These are phyloP conservation scores for Linepithema humile DNA, from an alignment of 1,140 invertebrate genomes.

Conservation along the genomic window DNA sequence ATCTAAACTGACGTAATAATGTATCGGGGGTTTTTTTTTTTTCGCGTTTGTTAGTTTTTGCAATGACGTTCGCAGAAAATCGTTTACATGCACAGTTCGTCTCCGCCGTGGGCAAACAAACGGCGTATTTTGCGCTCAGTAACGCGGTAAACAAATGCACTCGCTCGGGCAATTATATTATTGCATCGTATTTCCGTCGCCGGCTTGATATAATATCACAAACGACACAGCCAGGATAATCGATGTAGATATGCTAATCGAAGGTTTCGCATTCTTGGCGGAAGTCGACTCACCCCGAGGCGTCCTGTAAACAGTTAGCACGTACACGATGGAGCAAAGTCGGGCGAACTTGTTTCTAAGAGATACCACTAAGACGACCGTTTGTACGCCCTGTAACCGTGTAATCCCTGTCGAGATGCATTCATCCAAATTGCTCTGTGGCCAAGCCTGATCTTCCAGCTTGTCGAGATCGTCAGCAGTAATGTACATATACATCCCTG, in stretches of 20 bases:
- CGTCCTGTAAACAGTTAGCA: slow-evolving; percentile 39
- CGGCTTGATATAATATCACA: slow-evolving; percentile 4
- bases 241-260: slow-evolving; percentile 57
- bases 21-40: neutral
- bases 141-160: neutral
- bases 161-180: slow-evolving; percentile 14
- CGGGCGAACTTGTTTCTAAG: slow-evolving; percentile 47
- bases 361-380: slow-evolving; percentile 60
- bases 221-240: slow-evolving; percentile 43
- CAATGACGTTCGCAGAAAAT: neutral
- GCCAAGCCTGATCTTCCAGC: slow-evolving; percentile 53
- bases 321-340: slow-evolving; percentile 15
- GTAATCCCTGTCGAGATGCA: slow-evolving; percentile 48
- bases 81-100: slow-evolving; percentile 21
- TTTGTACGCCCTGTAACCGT: too few relatives aligned
- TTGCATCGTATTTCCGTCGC: neutral
- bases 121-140: neutral
- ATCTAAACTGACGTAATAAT: slow-evolving; percentile 29
- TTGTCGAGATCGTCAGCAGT: neutral
- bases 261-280: slow-evolving; percentile 48
- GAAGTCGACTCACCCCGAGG: slow-evolving; percentile 40
- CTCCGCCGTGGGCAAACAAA: neutral
- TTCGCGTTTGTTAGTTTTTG: slow-evolving; percentile 3
- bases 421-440: slow-evolving; percentile 64
- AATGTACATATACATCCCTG: neutral